phyloP scores from a whole-genome alignment of 2,113 vertebrate species.

The Labeo catla region DNA sequence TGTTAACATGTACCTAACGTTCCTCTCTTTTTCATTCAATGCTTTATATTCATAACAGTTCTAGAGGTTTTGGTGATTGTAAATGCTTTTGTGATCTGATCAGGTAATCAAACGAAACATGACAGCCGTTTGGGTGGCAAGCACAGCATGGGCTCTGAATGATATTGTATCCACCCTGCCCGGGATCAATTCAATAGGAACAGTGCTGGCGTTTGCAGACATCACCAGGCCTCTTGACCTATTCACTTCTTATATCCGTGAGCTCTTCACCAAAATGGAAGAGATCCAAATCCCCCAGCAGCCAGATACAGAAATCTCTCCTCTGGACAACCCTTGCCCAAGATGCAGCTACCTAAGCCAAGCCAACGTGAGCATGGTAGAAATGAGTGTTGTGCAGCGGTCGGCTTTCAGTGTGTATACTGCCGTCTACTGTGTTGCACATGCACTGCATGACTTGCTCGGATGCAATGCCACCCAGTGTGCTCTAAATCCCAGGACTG shows the following conservation, averaged over 20 bases:
- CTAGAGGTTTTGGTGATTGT: neutral
- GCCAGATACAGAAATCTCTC: neutral
- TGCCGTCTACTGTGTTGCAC: constrained; percentile 80
- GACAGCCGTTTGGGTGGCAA: constrained; percentile 85
- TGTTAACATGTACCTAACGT: neutral
- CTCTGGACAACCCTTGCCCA: constrained; percentile 65
- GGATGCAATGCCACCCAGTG: constrained; percentile 62
- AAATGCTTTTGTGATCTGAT: neutral
- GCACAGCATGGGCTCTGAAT: constrained; percentile 78
- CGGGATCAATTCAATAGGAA: constrained; percentile 77
- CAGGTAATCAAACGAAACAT: constrained; percentile 75
- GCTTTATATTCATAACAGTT: neutral
- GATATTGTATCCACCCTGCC: constrained; percentile 59
- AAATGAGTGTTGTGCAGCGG: constrained; percentile 43
- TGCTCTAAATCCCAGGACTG: constrained; percentile 1
- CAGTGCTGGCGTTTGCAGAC: constrained; percentile 76
- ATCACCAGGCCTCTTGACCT: constrained; percentile 51
- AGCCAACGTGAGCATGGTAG: constrained; percentile 57
- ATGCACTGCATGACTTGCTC: constrained; percentile 82
- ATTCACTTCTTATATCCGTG: constrained; percentile 64
- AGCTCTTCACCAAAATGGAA: constrained; percentile 68
- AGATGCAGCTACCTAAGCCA: constrained; percentile 69
- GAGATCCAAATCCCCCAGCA: constrained; percentile 15
- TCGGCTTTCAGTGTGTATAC: constrained; percentile 76
- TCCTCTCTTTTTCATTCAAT: neutral